phyloP scores from a whole-genome alignment of 2,113 vertebrate species.

The Oriolus oriolus region DNA sequence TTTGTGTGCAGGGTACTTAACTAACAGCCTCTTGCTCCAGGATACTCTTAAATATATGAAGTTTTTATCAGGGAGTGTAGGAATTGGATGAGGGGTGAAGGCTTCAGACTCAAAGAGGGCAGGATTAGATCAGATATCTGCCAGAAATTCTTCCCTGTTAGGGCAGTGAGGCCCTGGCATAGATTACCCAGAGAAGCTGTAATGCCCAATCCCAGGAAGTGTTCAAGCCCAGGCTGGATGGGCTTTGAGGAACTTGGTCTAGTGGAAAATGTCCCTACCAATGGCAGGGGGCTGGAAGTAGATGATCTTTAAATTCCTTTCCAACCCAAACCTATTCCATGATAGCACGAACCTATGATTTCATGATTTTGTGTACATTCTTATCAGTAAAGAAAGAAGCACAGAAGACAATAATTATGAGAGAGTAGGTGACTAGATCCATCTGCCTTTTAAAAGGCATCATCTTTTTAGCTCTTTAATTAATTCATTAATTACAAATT shows the following conservation, averaged over 20 bases:
- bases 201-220: not conserved
- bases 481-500: conserved; percentile 41
- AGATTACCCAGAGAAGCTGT: not conserved
- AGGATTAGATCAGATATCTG: not conserved
- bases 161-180: not conserved
- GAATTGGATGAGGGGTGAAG: not conserved
- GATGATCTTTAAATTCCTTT: not conserved
- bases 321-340: not conserved
- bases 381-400: not conserved
- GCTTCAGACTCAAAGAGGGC: not conserved
- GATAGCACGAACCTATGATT: not conserved
- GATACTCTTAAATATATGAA: not conserved
- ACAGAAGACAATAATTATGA: not conserved
- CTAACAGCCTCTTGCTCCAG: not conserved
- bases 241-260: not conserved
- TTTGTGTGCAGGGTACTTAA: not conserved
- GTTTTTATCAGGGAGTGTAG: not conserved
- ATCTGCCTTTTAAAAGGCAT: not conserved
- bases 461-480: not conserved
- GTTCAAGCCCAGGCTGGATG: not conserved
- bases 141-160: not conserved
- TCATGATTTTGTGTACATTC: not conserved
- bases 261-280: not conserved
- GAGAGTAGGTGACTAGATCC: not conserved
- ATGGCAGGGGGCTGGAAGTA: not conserved